Evolutionary conservation across 1,140 invertebrate species (phyloP).

Genomic region (Tribolium madens): DNA sequence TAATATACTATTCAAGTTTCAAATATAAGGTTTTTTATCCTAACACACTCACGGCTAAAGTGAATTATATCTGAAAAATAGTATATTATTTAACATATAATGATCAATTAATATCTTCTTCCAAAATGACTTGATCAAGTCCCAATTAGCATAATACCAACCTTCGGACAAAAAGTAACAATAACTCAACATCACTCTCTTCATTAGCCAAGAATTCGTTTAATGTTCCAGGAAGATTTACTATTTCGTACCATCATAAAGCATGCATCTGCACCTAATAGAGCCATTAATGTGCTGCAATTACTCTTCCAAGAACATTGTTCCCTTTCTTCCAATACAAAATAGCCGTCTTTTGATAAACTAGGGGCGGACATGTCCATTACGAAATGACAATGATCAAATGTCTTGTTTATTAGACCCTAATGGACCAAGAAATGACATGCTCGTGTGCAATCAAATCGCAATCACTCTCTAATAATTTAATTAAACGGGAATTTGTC

Average conservation of each 20-base stretch:
- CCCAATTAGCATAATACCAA: no score
- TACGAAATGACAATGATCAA: not conserved
- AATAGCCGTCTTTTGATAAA: not conserved
- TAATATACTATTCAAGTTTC: no score
- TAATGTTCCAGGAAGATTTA: not conserved
- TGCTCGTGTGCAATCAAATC: not conserved
- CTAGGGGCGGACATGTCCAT: not conserved
- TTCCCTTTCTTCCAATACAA: not conserved
- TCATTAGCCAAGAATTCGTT: not conserved
- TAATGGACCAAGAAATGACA: not conserved
- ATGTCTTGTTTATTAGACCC: not conserved
- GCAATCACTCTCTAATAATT: not conserved
- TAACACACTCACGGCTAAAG: no score
- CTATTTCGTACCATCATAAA: not conserved
- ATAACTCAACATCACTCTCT: not conserved
- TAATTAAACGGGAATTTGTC: not conserved
- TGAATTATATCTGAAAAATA: no score
- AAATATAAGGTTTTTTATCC: no score
- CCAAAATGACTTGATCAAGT: no score
- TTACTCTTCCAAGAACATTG: not conserved
- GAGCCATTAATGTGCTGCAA: not conserved
- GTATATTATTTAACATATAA: no score
- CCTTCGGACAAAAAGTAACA: no score
- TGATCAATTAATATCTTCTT: no score
- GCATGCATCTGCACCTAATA: not conserved